Base-by-base conservation (phyloP, 1,140 invertebrate genomes). In the Hirudo medicinalis region DNA sequence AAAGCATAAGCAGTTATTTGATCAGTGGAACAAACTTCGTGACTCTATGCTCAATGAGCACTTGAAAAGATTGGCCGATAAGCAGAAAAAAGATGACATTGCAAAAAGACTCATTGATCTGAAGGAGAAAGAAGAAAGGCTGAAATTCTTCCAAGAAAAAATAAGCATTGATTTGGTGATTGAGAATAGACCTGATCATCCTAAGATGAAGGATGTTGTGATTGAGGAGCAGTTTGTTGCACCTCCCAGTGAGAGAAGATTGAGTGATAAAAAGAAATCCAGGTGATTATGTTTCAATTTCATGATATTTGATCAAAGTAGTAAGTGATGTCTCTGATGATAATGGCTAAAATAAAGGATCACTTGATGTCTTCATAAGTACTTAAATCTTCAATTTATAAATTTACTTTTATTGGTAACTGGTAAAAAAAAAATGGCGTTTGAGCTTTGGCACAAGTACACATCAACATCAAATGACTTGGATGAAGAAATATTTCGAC, bases 21-120 rank as follows among this genome's bases (percentile, higher is more conserved):
- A 67, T 20, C 40, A 70, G 32, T 76, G 75, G 75, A 67, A 74
- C n/a, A 63, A 40, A 0, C 29, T 71, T 19, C 70, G 74, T 25
- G 54, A 70, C 32, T 22, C 54, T 15, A 8, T 63, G 40, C 68
- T 75, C 8, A 55, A 75, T 20, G 55, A 72, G 27, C 71, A 75
- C 57, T 57, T 75, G 19, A 69, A 54, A 43, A 69, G 69, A 55
- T 72, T 71, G 53, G 27, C 43, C n/a, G 70, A 22, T 11, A 29
- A 63, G 27, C 66, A 72, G 54, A 76, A 75, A 70, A 72, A 71
- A 36, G 43, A 74, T 17, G 73, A 74, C 27, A 76, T 76, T 53
- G 71, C 74, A 32, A 53, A 75, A 40, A 72, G 72, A 69, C 66
- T 76, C 13, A 60, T 71, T 20, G 74, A 73, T n/a, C 32, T 76